Evolutionary conservation across 2,888 invertebrate species (phyloP), one percentile per base, ranked within the genome.

Genomic region (Megamerina dolium): DNA sequence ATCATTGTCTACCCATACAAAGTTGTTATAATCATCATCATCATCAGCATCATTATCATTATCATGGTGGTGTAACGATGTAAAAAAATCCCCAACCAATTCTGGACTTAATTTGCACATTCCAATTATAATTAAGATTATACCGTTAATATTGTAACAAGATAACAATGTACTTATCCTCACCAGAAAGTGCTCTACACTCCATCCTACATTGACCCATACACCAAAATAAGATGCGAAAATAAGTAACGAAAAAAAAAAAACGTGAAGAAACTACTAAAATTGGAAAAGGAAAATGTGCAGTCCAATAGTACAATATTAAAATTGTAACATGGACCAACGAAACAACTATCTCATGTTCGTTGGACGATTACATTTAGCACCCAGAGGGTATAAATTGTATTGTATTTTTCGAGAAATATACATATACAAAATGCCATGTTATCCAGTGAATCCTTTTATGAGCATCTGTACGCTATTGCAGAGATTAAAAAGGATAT

Each of bases 101-200:
- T 35, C 19, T 12, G 20, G 5, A 23, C 40, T 34, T 34, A 37
- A 43, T 43, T 38, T 43, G 34, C 38, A 27, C 37, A 43, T 47
- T 47, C 48, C 41, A 45, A 53, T 53, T 53, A 48, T 48, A 49
- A 49, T 48, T 35, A 51, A 53, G 43, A 49, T 53, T 49, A 53
- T 48, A 46, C 41, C 45, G 43, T 46, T 52, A 50, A 52, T 52
- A 52, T 48, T 50, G 50, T 52, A 52, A 49, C 45, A 36, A 50
- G 52, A 52, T 52, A 52, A 52, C 43, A 46, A 43, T 29, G 31
- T 14, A 14, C 13, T 9, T 10, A 27, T 10, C 27, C 13, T 5
- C 27, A 27, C 13, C 12, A 27, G 23, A n/a, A n/a, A n/a, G n/a
- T n/a, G n/a, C n/a, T n/a, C n/a, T n/a, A n/a, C n/a, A n/a, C n/a